Evolutionary conservation across 2,113 vertebrate species (phyloP).

Genomic region (Lampris megalopsis): DNA sequence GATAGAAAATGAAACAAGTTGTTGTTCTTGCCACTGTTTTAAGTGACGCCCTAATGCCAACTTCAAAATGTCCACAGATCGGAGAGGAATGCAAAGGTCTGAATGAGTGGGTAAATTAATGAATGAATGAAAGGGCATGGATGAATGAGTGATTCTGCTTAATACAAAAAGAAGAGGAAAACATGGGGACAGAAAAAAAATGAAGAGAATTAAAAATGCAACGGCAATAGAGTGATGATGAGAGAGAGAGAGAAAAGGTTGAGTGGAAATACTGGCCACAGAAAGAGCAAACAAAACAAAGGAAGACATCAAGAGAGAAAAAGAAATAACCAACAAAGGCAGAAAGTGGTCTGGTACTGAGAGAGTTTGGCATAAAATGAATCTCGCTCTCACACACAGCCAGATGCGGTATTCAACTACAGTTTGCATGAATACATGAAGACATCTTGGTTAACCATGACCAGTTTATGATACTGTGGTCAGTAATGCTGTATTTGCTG

Average conservation of each 20-base stretch:
- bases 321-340: constrained; percentile 38
- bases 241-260: constrained; percentile 26
- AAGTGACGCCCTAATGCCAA: constrained; percentile 22
- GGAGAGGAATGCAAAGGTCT: constrained; percentile 6
- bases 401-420: constrained; percentile 48
- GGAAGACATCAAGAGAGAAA: constrained; percentile 28
- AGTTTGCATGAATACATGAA: constrained; percentile 45
- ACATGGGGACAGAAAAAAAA: neutral
- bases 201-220: constrained; percentile 11
- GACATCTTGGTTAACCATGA: constrained; percentile 49
- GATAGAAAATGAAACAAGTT: neutral
- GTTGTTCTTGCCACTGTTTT: constrained; percentile 25
- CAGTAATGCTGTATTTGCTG: constrained; percentile 45
- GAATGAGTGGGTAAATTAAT: too few relatives aligned
- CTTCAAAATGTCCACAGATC: constrained; percentile 31
- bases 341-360: constrained; percentile 32
- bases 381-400: constrained; percentile 24
- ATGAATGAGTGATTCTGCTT: neutral
- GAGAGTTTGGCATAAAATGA: constrained; percentile 25
- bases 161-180: constrained; percentile 13
- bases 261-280: constrained; percentile 32
- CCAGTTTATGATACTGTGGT: constrained; percentile 47
- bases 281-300: constrained; percentile 40
- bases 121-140: constrained; percentile 19
- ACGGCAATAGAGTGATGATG: too few relatives aligned